Conservation (phyloP, 2,113 vertebrate genomes). For the Empidonax traillii region DNA sequence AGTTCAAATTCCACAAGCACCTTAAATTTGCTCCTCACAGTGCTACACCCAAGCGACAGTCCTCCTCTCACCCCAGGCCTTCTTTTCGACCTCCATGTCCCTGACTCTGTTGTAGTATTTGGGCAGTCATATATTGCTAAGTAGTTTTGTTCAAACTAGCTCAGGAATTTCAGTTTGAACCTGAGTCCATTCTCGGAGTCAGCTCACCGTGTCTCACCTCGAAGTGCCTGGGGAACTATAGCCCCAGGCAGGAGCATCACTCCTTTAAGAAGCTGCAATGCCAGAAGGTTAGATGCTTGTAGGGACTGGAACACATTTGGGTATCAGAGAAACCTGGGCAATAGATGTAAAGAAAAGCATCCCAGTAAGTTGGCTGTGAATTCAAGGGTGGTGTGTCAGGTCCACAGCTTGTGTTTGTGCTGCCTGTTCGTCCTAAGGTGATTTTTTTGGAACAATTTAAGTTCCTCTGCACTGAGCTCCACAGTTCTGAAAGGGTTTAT, state of each 20-base stretch:
- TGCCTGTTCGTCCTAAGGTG: neutral
- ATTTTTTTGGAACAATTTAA: neutral
- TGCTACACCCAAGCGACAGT: neutral
- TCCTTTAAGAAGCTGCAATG: neutral
- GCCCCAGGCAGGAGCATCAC: neutral
- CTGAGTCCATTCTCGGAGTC: neutral
- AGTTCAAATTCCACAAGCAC: neutral
- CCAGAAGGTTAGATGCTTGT: neutral
- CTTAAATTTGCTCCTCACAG: neutral
- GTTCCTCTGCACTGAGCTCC: neutral
- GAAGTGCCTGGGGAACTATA: neutral
- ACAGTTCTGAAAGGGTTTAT: neutral
- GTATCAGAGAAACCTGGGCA: neutral
- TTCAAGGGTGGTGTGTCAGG: neutral
- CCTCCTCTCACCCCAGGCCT: neutral
- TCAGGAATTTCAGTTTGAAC: neutral
- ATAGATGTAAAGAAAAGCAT: accelerated
- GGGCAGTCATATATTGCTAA: neutral
- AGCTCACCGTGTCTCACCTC: neutral
- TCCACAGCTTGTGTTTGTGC: neutral
- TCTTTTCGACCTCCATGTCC: neutral
- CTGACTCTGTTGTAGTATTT: neutral
- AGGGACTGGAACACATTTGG: neutral
- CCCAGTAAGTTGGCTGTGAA: neutral
- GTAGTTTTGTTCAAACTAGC: neutral